These are phyloP conservation scores for Crypturellus tataupa DNA, from an alignment of 2,797 vertebrate genomes.

Conservation along the genomic window DNA sequence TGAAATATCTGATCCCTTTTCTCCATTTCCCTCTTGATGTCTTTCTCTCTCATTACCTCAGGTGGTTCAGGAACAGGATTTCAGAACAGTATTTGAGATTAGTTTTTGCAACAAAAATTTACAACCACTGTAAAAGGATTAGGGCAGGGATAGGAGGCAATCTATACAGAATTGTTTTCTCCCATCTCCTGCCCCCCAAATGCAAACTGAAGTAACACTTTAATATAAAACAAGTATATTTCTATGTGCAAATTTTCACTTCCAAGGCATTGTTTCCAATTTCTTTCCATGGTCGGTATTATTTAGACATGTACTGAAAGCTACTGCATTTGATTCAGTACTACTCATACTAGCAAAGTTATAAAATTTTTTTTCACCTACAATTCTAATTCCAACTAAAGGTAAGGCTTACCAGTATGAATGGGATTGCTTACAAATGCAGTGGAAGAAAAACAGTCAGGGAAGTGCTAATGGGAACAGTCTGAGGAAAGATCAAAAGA, in stretches of 20 bases:
- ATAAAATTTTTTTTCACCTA: not conserved
- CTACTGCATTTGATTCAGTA: not conserved
- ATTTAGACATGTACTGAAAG: not conserved
- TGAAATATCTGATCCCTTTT: not conserved
- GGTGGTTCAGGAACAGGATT: not conserved
- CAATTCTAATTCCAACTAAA: not conserved
- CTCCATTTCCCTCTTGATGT: not conserved
- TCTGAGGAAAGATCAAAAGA: not conserved
- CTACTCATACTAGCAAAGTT: not conserved
- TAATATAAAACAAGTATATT: not conserved
- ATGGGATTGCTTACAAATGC: not conserved
- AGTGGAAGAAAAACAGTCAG: not conserved
- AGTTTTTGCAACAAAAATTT: not conserved
- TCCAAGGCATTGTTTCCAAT: not conserved
- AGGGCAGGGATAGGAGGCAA: not conserved
- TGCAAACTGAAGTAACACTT: not conserved
- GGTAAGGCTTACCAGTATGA: not conserved
- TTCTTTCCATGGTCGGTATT: not conserved
- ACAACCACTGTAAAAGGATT: not conserved
- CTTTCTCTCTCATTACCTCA: not conserved
- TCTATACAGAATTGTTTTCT: not conserved
- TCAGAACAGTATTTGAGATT: not conserved
- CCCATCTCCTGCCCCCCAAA: not conserved
- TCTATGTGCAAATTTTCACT: not conserved
- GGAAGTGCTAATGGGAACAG: not conserved